phyloP scores from a whole-genome alignment of 2,797 vertebrate genomes.

The Melanotaenia trifasciata region DNA sequence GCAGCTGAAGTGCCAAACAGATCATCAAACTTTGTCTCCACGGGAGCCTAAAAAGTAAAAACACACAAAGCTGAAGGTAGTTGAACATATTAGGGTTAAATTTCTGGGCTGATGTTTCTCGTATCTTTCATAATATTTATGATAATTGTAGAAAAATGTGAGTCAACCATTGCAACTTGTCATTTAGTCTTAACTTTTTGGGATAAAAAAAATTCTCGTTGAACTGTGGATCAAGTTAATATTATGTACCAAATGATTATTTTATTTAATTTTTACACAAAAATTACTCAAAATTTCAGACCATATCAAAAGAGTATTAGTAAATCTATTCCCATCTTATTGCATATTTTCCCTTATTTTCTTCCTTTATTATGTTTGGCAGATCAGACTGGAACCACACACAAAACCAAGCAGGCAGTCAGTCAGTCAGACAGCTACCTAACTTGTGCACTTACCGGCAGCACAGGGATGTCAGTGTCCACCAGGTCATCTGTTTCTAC shows the following conservation, averaged over 20 bases:
- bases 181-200: background rate
- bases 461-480: constrained; percentile 88
- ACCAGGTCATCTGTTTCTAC: constrained; percentile 93
- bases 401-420: background rate
- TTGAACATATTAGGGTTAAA: background rate
- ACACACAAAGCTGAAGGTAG: background rate
- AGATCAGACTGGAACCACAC: background rate
- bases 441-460: constrained; percentile 81
- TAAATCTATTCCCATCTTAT: background rate
- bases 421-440: background rate
- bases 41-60: constrained; percentile 77
- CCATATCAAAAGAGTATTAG: background rate
- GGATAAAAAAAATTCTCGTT: background rate
- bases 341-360: background rate
- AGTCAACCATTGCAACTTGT: too few species aligned
- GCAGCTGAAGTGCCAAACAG: constrained; percentile 93
- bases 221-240: background rate
- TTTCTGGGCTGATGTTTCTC: background rate
- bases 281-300: background rate
- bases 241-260: background rate
- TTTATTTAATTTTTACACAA: constrained; percentile 5
- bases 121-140: background rate
- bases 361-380: background rate
- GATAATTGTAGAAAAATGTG: too few species aligned
- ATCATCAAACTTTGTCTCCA: constrained; percentile 95